Percentiles rank a stretch among this genome's conserved stretches.
Evolutionary conservation across 1,140 invertebrate species (phyloP).

Genomic region (Drosophila saltans): DNA sequence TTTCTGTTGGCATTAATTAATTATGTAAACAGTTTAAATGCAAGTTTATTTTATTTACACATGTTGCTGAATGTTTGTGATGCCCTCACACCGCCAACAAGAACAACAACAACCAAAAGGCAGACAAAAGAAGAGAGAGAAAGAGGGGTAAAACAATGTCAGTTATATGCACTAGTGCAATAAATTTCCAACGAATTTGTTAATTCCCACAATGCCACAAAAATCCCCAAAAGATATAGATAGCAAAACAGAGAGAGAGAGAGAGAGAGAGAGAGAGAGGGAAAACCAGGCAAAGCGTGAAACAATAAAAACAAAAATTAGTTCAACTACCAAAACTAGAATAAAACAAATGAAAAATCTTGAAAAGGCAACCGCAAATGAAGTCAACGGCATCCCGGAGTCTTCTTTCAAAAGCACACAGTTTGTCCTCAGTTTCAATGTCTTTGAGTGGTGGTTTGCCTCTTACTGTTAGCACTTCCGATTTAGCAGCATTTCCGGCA

Average conservation of each 20-base stretch:
- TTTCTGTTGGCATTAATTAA: constrained; percentile 72
- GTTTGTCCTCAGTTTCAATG: constrained; percentile 13
- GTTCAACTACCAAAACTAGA: neutral
- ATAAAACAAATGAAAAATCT: constrained; percentile 7
- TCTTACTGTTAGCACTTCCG: constrained; percentile 49
- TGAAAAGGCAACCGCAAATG: constrained; percentile 25
- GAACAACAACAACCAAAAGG: neutral
- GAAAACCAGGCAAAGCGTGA: neutral
- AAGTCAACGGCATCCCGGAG: constrained; percentile 34
- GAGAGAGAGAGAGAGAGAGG: neutral
- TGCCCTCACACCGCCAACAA: neutral
- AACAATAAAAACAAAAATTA: constrained; percentile 12
- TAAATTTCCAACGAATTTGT: constrained; percentile 34
- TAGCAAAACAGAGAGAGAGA: neutral
- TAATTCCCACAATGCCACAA: constrained; percentile 15
- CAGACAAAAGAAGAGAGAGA: neutral
- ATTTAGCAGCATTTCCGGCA: constrained; percentile 57
- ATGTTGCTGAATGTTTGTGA: constrained; percentile 57
- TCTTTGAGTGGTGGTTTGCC: constrained; percentile 16
- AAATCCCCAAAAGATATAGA: constrained; percentile 1
- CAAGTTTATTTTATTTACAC: constrained; percentile 80
- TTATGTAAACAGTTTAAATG: constrained; percentile 79
- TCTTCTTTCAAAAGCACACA: constrained; percentile 12
- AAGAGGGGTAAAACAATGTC: constrained; percentile 14
- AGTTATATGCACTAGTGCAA: constrained; percentile 33